phyloP scores from a whole-genome alignment of 1,140 invertebrate genomes.

The Orchestia grillus region DNA sequence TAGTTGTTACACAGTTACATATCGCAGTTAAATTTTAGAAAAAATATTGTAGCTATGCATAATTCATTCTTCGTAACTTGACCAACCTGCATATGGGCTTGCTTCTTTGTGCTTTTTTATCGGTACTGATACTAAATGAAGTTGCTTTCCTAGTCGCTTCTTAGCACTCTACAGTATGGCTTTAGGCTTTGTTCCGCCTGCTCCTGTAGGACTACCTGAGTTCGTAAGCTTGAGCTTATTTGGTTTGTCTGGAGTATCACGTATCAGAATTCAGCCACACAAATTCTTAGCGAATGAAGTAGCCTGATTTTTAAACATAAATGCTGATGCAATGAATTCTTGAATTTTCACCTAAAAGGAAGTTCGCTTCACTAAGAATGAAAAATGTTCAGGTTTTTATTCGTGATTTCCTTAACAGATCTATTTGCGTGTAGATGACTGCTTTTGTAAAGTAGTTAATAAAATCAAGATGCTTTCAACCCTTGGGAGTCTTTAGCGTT shows the following conservation, averaged over 20 bases:
- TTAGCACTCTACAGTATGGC: neutral
- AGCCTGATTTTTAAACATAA: neutral
- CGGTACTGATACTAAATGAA: too few species aligned
- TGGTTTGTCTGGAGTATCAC: neutral
- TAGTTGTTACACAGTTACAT: neutral
- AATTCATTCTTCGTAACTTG: neutral
- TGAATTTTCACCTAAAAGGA: neutral
- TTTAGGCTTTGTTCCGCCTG: neutral
- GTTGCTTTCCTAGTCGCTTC: neutral
- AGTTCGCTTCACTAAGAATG: neutral
- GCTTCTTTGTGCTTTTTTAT: neutral
- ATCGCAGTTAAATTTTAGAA: too few species aligned
- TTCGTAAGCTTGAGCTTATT: neutral
- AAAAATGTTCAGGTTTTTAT: neutral
- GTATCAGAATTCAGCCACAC: too few species aligned
- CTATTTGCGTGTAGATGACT: neutral
- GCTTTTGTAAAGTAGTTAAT: neutral
- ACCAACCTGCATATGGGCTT: neutral
- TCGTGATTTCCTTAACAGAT: neutral
- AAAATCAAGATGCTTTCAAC: neutral
- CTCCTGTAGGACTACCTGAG: neutral
- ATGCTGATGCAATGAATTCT: too few species aligned
- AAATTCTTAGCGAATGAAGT: too few species aligned
- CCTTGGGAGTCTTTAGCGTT: neutral
- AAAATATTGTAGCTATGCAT: neutral